Evolutionary conservation across 1,140 invertebrate genomes (phyloP).

Genomic region (Parasteatoda tepidariorum): DNA sequence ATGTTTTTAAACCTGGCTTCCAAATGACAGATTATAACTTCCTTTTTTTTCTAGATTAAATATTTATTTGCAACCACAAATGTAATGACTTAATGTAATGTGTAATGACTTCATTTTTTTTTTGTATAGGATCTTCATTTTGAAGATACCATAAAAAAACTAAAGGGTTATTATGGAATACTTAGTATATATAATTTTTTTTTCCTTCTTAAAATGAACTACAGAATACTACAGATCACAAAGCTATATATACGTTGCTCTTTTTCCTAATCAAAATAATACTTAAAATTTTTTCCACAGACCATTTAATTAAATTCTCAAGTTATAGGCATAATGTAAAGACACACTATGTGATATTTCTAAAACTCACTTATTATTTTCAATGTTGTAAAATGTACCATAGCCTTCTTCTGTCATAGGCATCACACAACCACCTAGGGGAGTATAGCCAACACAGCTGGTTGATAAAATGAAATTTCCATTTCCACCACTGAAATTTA

Average conservation of each 20-base stretch:
- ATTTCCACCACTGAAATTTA: conserved; percentile 73
- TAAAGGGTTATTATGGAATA: no score
- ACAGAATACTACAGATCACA: neutral
- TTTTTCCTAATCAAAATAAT: neutral
- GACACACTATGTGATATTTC: neutral
- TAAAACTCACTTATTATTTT: conserved; percentile 66
- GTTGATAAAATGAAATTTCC: conserved; percentile 76
- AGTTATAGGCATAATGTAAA: neutral
- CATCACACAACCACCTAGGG: conserved; percentile 73
- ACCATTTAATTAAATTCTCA: neutral
- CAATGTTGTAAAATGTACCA: conserved; percentile 74
- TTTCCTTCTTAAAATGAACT: neutral
- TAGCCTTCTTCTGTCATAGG: conserved; percentile 76
- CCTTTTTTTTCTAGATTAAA: no score
- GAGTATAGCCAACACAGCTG: conserved; percentile 74
- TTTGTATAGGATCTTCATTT: no score
- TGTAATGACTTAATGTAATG: no score
- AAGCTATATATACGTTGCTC: neutral
- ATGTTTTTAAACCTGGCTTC: no score
- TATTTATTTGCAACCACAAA: no score
- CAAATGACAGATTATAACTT: no score
- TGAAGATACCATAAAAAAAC: no score
- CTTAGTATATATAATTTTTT: neutral
- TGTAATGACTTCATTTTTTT: no score
- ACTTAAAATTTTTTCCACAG: no score